phyloP scores from a whole-genome alignment of 2,797 vertebrate genomes.

The Crocidura indochinensis region DNA sequence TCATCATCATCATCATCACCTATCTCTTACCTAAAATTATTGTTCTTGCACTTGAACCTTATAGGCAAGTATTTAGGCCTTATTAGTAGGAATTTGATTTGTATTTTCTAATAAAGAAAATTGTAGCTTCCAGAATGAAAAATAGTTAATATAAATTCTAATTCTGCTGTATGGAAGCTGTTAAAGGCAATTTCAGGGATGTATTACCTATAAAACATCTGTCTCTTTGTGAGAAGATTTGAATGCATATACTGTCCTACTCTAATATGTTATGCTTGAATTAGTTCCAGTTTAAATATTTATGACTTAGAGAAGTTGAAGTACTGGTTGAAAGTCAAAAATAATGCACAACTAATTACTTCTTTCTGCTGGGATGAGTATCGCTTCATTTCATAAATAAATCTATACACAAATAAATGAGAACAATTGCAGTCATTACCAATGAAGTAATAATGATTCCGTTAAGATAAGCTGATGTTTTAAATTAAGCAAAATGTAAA shows the following conservation, averaged over 20 bases:
- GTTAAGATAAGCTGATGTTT: slow-evolving; percentile 33
- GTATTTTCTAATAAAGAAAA: slow-evolving; percentile 56
- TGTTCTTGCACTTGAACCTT: slow-evolving; percentile 28
- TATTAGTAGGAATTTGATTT: slow-evolving; percentile 32
- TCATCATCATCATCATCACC: no score
- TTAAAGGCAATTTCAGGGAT: slow-evolving; percentile 35
- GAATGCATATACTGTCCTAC: no score
- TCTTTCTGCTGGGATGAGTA: slow-evolving; percentile 33
- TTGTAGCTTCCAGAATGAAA: slow-evolving; percentile 49
- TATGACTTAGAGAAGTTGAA: slow-evolving; percentile 16
- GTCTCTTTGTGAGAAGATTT: not conserved
- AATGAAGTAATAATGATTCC: slow-evolving; percentile 27
- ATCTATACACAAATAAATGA: not conserved
- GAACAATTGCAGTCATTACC: not conserved
- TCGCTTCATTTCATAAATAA: slow-evolving; percentile 32
- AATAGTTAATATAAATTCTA: slow-evolving; percentile 55
- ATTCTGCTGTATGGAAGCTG: slow-evolving; percentile 35
- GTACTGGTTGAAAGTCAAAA: not conserved
- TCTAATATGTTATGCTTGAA: not conserved
- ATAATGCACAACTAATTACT: not conserved
- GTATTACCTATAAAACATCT: not conserved
- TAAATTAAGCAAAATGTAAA: slow-evolving; percentile 32
- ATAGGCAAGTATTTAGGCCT: not conserved
- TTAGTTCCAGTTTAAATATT: slow-evolving; percentile 42
- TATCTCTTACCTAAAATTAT: not conserved